Conservation (phyloP, 53 echinoderm and acorn worm genomes). For the Luidia sarsii region DNA sequence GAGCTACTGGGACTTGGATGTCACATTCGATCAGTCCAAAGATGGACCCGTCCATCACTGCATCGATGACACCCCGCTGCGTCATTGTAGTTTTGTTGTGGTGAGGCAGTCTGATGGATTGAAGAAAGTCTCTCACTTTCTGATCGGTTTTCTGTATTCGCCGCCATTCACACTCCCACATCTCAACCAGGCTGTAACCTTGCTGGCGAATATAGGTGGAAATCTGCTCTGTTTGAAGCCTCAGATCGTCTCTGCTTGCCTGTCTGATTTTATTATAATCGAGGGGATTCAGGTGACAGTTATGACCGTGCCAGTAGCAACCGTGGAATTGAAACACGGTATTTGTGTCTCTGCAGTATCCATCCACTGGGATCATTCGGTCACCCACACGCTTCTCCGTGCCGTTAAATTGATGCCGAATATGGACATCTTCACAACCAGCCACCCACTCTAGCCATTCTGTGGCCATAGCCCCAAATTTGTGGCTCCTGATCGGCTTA, state of each 20-base stretch:
- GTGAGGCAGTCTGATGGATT: conserved; percentile 10
- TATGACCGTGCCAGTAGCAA: conserved; percentile 15
- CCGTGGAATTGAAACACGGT: conserved; percentile 45
- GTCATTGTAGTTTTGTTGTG: neutral
- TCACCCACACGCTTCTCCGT: conserved; percentile 7
- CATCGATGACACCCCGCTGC: neutral
- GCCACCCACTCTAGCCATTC: neutral
- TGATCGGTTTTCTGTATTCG: neutral
- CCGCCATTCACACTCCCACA: conserved; percentile 23
- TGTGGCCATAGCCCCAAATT: neutral
- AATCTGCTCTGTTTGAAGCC: neutral
- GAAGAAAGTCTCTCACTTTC: conserved; percentile 1
- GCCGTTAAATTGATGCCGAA: conserved; percentile 8
- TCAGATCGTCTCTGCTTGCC: neutral
- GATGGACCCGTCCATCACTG: conserved; percentile 9
- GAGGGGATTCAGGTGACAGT: conserved; percentile 9
- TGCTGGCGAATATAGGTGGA: neutral
- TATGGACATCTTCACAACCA: neutral
- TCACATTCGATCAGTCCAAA: conserved; percentile 18
- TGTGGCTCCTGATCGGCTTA: conserved; percentile 1
- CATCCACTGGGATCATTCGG: conserved; percentile 9
- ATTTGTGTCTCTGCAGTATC: conserved; percentile 18
- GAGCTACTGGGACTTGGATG: neutral
- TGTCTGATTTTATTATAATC: conserved; percentile 10
- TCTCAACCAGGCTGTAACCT: conserved; percentile 29